A percentile compares a stretch with the other conserved stretches of the same genome.
Conservation (phyloP, 92 coral and sea anemone species). For the Bergia puertoricense region DNA sequence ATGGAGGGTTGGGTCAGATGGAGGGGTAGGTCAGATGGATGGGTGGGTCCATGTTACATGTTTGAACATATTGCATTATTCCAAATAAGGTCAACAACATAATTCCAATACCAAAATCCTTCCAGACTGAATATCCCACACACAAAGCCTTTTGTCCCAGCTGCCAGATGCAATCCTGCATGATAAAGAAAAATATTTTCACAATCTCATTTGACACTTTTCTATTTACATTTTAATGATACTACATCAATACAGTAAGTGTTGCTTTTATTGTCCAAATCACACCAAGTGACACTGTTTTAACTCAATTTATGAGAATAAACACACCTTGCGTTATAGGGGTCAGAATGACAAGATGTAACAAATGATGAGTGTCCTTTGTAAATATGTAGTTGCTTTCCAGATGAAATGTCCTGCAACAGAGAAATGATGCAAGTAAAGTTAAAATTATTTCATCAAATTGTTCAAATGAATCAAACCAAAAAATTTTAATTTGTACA, state of each 20-base stretch:
- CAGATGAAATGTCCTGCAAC: slow-evolving; percentile 77
- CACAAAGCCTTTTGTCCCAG: slow-evolving; percentile 93
- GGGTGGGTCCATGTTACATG: too few species aligned
- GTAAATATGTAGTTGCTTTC: slow-evolving; percentile 74
- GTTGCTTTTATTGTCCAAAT: too few species aligned
- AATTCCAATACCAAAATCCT: slow-evolving; percentile 71
- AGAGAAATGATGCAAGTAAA: not conserved
- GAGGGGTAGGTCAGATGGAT: too few species aligned
- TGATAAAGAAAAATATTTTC: not conserved
- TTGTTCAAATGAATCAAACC: not conserved
- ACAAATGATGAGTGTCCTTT: slow-evolving; percentile 88
- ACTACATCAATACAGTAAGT: too few species aligned
- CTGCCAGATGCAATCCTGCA: slow-evolving; percentile 93
- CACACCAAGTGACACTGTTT: not conserved
- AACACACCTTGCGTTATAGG: slow-evolving; percentile 75
- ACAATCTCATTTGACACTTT: not conserved
- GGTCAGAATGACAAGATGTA: slow-evolving; percentile 81
- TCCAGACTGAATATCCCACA: slow-evolving; percentile 92
- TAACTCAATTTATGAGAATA: not conserved
- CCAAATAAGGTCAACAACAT: not conserved
- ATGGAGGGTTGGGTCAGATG: too few species aligned
- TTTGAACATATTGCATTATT: too few species aligned
- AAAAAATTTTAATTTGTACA: too few species aligned
- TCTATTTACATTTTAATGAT: not conserved
- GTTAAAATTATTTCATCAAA: not conserved